Base-by-base conservation (phyloP, 2,888 invertebrate species). In the Cantharis flavilabris region DNA sequence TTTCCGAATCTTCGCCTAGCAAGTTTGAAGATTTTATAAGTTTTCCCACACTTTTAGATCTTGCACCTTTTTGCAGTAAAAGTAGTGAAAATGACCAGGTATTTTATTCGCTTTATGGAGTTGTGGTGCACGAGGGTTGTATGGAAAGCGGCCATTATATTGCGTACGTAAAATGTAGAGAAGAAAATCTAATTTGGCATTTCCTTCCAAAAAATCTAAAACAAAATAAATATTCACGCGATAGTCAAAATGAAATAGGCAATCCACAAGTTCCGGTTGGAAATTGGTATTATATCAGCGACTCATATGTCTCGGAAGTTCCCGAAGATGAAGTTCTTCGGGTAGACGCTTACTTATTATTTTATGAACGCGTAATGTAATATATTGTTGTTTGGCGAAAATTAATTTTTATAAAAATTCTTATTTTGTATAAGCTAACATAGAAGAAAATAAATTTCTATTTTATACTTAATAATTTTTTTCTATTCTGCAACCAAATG, bases 271-370 rank as follows among this genome's bases (percentile, higher is more conserved):
- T 92, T 5, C 91, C 94, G 1, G 88, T 91, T 2, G 96, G 96
- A 11, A 94, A 93, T 84, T 99, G 99, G 99, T 99, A 95, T 89
- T 95, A 95, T 86, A 94, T 98, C 70, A 98, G 98, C 76, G 99
- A 99, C 89, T 95, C 95, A 76, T 92, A 94, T 85, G 97, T 98
- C 0, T 91, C 92, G 62, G 95, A 96, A 87, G 94, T 96, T 23
- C 90, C 92, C 75, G 96, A 97, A 88, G 92, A 93, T 3, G 91
- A 92, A 81, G 98, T 98, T 76, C 90, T 97, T 69, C 90, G 92
- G 82, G 94, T 95, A 77, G 97, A 98, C 88, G 98, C 99, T 14
- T 99, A 99, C 89, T 91, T 99, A 71, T 91, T 99, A 63, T 99
- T 99, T 89, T 99, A 99, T 88, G 98, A 98, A 89, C 92, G 98